phyloP scores from a whole-genome alignment of 2,113 vertebrate species.

The Orthonyx spaldingii region DNA sequence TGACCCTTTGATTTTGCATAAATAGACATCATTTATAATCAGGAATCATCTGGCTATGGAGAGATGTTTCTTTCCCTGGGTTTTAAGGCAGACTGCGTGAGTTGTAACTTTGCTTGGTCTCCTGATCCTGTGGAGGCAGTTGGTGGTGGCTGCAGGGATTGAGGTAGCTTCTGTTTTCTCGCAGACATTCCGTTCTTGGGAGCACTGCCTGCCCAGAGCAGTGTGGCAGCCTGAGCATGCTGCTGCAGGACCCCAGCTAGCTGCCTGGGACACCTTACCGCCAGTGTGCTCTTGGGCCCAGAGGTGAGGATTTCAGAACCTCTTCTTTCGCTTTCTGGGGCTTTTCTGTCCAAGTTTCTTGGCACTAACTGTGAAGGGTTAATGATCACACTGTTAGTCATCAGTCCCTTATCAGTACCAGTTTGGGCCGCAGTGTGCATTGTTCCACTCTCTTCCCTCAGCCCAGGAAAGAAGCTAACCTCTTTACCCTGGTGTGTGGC shows the following conservation, averaged over 20 bases:
- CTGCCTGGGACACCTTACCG: background rate
- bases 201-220: background rate
- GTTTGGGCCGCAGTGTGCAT: background rate
- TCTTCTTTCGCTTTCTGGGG: background rate
- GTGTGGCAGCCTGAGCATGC: rapidly evolving
- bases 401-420: background rate
- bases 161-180: background rate
- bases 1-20: background rate
- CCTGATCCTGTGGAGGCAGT: background rate
- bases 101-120: background rate
- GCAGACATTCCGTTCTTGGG: rapidly evolving
- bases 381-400: background rate
- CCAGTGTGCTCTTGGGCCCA: background rate
- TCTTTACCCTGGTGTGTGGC: background rate
- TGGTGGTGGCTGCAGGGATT: background rate
- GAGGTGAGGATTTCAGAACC: background rate
- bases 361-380: background rate
- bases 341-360: background rate
- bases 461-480: background rate
- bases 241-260: background rate
- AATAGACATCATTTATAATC: background rate
- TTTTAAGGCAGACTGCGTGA: background rate
- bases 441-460: background rate
- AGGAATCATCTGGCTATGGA: background rate
- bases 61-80: background rate